Evolutionary conservation across 2,113 vertebrate species (phyloP), one percentile per base, ranked within the genome.

Genomic region (Apodemus sylvaticus): DNA sequence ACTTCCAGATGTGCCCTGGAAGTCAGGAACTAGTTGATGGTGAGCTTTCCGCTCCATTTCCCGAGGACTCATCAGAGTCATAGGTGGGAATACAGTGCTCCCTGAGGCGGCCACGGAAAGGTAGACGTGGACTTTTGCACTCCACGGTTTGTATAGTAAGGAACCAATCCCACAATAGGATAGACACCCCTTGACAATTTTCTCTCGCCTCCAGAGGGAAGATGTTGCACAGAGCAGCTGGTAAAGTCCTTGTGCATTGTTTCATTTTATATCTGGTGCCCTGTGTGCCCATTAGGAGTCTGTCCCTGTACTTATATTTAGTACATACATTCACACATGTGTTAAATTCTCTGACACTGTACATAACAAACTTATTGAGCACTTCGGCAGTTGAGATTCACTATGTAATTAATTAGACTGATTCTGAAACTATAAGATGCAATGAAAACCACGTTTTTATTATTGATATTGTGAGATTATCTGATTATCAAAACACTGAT

Each of bases 191-290:
- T 89, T 96, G 48, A 82, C 66, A 51, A 24, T 55, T 42, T 82
- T 73, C 55, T 79, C 36, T 94, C 48, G 83, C 48, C n/a, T 51
- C 42, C 77, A 31, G 82, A 90, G 34, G 93, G 31, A 91, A 51
- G 68, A 42, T 74, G 89, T 45, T 91, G 22, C 73, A n/a, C 42
- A 87, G 82, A 78, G 36, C 68, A 42, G 6, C 48, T 22, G 7
- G 36, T 45, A 58, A 91, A 91, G 74, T 70, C 39, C 70, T 68
- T 34, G 6, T 71, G n/a, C 95, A 71, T 51, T n/a, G 20, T 17
- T 94, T 78, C 48, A n/a, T 94, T 94, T 95, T 87, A 20, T 62
- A 64, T 76, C 78, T 95, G 68, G 66, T 91, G 96, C 95, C 42
- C 73, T 83, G 26, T 26, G 34, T 79, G 24, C 9, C 26, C 2